Evolutionary conservation across 1,140 invertebrate genomes (phyloP), one percentile per base, ranked within the genome.

Genomic region (Nylanderia fulva): DNA sequence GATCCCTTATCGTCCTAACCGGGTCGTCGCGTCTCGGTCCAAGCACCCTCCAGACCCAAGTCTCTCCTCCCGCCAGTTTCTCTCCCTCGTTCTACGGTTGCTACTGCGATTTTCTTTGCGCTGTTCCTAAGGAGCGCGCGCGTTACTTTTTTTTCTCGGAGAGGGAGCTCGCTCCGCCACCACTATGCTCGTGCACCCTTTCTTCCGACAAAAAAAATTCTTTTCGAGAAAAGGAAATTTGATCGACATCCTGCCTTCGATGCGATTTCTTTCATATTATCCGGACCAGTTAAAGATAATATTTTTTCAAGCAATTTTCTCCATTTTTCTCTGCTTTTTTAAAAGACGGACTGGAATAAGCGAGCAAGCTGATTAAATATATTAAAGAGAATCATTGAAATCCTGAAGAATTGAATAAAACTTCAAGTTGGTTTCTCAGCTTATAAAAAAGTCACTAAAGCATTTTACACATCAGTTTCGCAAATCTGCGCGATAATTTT

Each of bases 1-100:
- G 92, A 93, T 94, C 94, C 93, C 93, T 95, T 95, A 94, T 95
- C 94, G 93, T 94, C 85, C 91, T 93, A 91, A 92, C 93, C 93
- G 91, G 89, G 91, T 93, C 90, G 92, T 91, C 92, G 92, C 91
- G 91, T 90, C 88, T 91, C 90, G 85, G 89, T 88, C 85, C 88
- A 82, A 86, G 84, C 88, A 86, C 66, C 68, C 83, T 80, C 89
- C 71, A 82, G 77, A 85, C 85, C 84, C 86, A 72, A 71, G 36
- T 52, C 58, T 85, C 33, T 48, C 69, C 56, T 52, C 39, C 84
- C 75, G 69, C 52, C 66, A 54, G n/a, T 58, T 68, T 72, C 48
- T 72, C 48, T 63, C 54, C n/a, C 33, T 56, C 64, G 56, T 48
- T 66, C 33, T 29, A 4, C 39, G 77, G 54, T 80, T 58, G 84